phyloP scores from a whole-genome alignment of 2,888 invertebrate species.

The Drosophila suboccidentalis region DNA sequence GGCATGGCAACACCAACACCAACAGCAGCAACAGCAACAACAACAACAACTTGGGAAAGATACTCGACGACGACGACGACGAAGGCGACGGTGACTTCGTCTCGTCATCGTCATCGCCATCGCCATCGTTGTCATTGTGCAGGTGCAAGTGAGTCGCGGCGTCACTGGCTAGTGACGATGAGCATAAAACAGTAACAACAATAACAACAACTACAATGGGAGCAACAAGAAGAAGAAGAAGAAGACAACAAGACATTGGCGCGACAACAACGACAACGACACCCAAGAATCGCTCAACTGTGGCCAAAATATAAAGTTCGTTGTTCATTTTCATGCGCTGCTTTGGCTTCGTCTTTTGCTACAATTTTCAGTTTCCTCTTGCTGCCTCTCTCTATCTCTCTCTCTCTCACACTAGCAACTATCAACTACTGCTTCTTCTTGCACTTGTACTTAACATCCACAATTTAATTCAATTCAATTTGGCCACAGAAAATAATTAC shows the following conservation, averaged over 20 bases:
- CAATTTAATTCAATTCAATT: slow-evolving; percentile 80
- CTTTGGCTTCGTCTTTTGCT: slow-evolving; percentile 57
- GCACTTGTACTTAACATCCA: slow-evolving; percentile 52
- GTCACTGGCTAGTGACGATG: slow-evolving; percentile 64
- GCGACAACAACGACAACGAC: slow-evolving; percentile 60
- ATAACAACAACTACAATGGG: slow-evolving; percentile 12
- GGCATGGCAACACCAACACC: slow-evolving; percentile 43
- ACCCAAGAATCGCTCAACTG: slow-evolving; percentile 81
- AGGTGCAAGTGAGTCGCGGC: slow-evolving; percentile 68
- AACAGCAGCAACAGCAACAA: slow-evolving; percentile 15
- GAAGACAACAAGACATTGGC: slow-evolving; percentile 16
- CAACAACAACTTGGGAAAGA: slow-evolving; percentile 52
- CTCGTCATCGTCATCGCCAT: slow-evolving; percentile 21
- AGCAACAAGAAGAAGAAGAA: slow-evolving; percentile 44
- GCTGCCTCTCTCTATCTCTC: too few species aligned
- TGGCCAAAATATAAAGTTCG: slow-evolving; percentile 71
- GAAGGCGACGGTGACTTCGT: slow-evolving; percentile 20
- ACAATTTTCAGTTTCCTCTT: slow-evolving; percentile 10
- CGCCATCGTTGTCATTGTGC: slow-evolving; percentile 41
- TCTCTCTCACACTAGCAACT: not conserved
- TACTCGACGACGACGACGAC: slow-evolving; percentile 45
- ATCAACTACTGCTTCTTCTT: slow-evolving; percentile 21
- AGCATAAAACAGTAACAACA: slow-evolving; percentile 56
- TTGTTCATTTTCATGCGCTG: slow-evolving; percentile 71
- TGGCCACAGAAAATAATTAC: slow-evolving; percentile 79